These are phyloP conservation scores for Hemiprocne comata DNA, from an alignment of 2,113 vertebrate species.

Conservation along the genomic window DNA sequence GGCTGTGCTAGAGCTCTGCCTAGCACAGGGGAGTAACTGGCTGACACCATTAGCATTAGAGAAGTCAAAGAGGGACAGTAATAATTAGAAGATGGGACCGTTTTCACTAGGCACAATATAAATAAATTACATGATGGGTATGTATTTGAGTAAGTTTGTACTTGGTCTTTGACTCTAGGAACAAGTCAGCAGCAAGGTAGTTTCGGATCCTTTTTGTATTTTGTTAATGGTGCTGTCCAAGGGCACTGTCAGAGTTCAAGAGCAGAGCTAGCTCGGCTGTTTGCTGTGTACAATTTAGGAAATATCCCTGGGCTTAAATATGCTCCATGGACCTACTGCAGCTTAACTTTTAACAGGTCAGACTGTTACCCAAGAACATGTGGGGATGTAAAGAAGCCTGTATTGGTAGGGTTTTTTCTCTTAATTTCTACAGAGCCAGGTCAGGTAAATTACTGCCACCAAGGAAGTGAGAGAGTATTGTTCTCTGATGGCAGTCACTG, in stretches of 20 bases:
- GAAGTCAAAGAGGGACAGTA: not conserved
- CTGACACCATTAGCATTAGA: not conserved
- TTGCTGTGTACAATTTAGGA: not conserved
- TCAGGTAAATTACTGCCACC: not conserved
- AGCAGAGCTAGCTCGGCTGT: not conserved
- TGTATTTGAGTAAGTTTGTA: not conserved
- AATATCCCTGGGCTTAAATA: not conserved
- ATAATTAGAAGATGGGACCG: fast-evolving
- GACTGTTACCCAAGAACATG: not conserved
- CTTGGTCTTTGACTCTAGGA: not conserved
- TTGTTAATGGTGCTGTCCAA: fast-evolving
- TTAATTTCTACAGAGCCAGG: not conserved
- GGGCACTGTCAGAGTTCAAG: not conserved
- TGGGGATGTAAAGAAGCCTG: not conserved
- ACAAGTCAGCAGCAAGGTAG: not conserved
- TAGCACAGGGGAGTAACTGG: not conserved
- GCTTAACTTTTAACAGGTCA: not conserved
- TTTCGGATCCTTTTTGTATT: not conserved
- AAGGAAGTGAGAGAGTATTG: not conserved
- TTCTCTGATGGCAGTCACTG: not conserved
- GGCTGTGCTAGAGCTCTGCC: too few relatives aligned
- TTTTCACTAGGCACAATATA: not conserved
- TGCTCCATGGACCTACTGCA: not conserved
- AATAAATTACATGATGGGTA: not conserved
- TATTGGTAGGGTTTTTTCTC: not conserved